Evolutionary conservation across 2,888 invertebrate species (phyloP).

Genomic region (Pollenia labialis): DNA sequence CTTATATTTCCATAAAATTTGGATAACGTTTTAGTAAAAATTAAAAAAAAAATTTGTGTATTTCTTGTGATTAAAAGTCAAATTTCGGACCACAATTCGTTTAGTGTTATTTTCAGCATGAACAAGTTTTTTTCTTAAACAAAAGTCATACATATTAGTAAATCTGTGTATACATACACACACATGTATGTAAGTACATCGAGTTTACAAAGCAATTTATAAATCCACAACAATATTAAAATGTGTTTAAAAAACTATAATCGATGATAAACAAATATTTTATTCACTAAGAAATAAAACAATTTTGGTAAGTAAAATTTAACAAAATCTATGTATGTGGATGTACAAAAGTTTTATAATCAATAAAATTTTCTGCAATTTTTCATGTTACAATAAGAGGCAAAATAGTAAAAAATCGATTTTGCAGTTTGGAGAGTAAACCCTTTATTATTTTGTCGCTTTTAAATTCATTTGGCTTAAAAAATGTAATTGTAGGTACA

Average conservation of each 20-base stretch:
- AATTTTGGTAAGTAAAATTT: constrained; percentile 30
- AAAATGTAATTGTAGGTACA: background rate
- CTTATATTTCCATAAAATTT: background rate
- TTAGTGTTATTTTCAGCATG: background rate
- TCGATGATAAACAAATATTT: background rate
- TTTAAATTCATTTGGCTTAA: constrained; percentile 15
- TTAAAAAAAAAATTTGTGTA: background rate
- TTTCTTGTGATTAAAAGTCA: background rate
- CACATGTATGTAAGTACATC: background rate
- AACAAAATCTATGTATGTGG: no score
- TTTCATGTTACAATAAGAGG: constrained; percentile 36
- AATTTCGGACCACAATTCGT: background rate
- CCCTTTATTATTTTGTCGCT: constrained; percentile 12
- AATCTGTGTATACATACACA: background rate
- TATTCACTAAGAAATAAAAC: background rate
- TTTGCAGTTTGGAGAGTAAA: constrained; percentile 30
- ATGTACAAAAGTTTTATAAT: background rate
- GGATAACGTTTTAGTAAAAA: background rate
- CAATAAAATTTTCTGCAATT: constrained; percentile 63
- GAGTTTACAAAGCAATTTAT: background rate
- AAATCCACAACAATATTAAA: constrained; percentile 9
- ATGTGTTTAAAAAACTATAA: background rate
- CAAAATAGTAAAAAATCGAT: constrained; percentile 52
- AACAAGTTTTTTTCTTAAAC: constrained; percentile 13
- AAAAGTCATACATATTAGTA: background rate